Evolutionary conservation across 1,140 invertebrate genomes (phyloP).

Genomic region (Macrobrachium nipponense): DNA sequence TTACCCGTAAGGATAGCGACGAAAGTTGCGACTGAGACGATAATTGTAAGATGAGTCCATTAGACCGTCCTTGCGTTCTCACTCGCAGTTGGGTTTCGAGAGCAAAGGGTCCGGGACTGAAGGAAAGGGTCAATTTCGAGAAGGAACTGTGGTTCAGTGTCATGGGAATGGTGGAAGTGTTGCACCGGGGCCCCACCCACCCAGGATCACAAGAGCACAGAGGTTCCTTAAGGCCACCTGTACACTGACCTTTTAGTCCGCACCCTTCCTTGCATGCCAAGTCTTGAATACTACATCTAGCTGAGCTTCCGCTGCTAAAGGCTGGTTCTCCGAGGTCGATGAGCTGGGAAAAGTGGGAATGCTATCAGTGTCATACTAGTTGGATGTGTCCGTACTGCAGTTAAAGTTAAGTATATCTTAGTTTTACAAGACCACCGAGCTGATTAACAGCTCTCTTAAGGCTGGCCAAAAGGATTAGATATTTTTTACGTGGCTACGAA

Average conservation of each 20-base stretch:
- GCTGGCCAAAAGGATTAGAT: no score
- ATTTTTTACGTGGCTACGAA: no score
- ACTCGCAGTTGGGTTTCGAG: conserved; percentile 33
- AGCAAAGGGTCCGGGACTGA: conserved; percentile 16
- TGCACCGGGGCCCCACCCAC: conserved; percentile 33
- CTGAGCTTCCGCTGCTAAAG: conserved; percentile 25
- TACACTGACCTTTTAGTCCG: conserved; percentile 22
- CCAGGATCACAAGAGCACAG: conserved; percentile 34
- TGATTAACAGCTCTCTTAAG: no score
- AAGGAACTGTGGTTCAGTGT: conserved; percentile 13
- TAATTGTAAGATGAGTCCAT: conserved; percentile 31
- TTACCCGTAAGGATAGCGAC: conserved; percentile 18
- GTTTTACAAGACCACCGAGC: no score
- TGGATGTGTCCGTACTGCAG: not conserved
- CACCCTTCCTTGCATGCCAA: conserved; percentile 25
- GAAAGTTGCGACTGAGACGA: not conserved
- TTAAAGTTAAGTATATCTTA: no score
- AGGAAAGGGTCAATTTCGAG: conserved; percentile 8
- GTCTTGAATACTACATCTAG: conserved; percentile 28
- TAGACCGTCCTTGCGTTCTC: conserved; percentile 15
- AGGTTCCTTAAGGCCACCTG: conserved; percentile 26
- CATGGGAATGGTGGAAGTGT: conserved; percentile 26
- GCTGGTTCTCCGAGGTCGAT: conserved; percentile 47
- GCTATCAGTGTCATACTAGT: not conserved
- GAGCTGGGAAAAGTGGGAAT: conserved; percentile 18